phyloP scores from a whole-genome alignment of 2,113 vertebrate species.

The Phyllopteryx taeniolatus region DNA sequence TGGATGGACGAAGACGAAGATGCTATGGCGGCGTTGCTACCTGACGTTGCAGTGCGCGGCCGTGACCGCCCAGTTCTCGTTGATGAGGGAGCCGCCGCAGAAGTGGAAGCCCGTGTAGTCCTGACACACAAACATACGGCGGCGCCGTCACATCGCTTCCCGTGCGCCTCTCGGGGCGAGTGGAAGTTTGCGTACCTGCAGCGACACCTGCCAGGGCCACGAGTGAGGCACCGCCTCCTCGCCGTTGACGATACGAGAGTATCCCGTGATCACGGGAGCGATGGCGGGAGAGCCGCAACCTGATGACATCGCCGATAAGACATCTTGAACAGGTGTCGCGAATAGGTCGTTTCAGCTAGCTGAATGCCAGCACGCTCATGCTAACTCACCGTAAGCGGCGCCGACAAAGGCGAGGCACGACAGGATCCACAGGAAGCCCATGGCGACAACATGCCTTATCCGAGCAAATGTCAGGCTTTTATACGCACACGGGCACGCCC shows the following conservation, averaged over 20 bases:
- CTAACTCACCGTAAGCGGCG: slow-evolving; percentile 53
- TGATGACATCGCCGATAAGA: slow-evolving; percentile 18
- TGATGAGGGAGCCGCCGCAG: slow-evolving; percentile 79
- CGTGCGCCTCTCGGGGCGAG: background rate
- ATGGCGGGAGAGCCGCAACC: slow-evolving; percentile 75
- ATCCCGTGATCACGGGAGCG: slow-evolving; percentile 59
- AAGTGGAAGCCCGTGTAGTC: slow-evolving; percentile 75
- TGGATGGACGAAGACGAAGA: no score
- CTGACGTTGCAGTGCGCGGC: slow-evolving; percentile 76
- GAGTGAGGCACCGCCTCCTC: slow-evolving; percentile 61
- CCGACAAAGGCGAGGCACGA: slow-evolving; percentile 63
- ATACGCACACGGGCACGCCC: slow-evolving; percentile 5
- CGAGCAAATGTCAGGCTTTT: slow-evolving; percentile 18
- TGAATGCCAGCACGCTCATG: background rate
- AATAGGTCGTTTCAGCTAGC: background rate
- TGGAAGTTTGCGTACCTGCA: slow-evolving; percentile 45
- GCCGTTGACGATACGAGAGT: slow-evolving; percentile 63
- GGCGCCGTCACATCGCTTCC: no score
- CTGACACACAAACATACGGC: slow-evolving; percentile 38
- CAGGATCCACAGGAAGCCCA: slow-evolving; percentile 62
- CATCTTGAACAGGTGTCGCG: background rate
- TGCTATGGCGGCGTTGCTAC: slow-evolving; percentile 2
- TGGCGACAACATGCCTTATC: slow-evolving; percentile 23
- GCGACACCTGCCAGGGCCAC: slow-evolving; percentile 67
- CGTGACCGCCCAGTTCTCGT: slow-evolving; percentile 74